phyloP scores from a whole-genome alignment of 2,113 vertebrate genomes.

The Mus pahari region DNA sequence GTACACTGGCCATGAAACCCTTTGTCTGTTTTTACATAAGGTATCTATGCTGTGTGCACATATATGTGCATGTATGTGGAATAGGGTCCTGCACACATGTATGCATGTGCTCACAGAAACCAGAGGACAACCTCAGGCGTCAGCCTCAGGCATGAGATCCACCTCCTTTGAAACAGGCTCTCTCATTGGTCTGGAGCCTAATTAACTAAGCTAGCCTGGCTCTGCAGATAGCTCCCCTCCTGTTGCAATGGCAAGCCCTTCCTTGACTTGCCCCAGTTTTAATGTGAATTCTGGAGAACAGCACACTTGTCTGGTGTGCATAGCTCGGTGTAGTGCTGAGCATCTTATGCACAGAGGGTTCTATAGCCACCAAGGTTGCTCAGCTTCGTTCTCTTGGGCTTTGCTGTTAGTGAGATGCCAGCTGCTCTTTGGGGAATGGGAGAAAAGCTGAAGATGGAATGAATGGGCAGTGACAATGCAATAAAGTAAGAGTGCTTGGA shows the following conservation, averaged over 20 bases:
- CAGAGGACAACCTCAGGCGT: neutral
- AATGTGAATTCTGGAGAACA: neutral
- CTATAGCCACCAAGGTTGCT: neutral
- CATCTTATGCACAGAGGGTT: neutral
- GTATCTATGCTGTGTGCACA: neutral
- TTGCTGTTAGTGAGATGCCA: neutral
- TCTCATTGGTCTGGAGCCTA: neutral
- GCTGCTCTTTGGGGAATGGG: neutral
- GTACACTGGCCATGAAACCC: rapidly evolving
- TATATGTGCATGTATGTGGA: neutral
- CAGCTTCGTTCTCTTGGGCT: too few species aligned
- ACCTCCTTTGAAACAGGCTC: neutral
- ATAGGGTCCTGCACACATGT: neutral
- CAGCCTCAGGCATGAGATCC: neutral
- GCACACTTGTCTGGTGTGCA: rapidly evolving
- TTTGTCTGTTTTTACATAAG: neutral
- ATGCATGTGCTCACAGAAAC: neutral
- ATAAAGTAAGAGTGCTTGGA: too few species aligned
- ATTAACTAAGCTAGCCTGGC: neutral
- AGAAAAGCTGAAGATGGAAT: neutral
- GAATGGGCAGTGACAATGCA: rapidly evolving
- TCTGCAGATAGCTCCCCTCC: neutral
- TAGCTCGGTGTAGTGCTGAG: rapidly evolving
- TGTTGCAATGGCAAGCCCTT: neutral
- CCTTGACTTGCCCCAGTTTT: neutral